A percentile compares a stretch with the other conserved stretches of the same genome.
Conservation (phyloP, 2,113 vertebrate genomes). For the Colossoma macropomum region DNA sequence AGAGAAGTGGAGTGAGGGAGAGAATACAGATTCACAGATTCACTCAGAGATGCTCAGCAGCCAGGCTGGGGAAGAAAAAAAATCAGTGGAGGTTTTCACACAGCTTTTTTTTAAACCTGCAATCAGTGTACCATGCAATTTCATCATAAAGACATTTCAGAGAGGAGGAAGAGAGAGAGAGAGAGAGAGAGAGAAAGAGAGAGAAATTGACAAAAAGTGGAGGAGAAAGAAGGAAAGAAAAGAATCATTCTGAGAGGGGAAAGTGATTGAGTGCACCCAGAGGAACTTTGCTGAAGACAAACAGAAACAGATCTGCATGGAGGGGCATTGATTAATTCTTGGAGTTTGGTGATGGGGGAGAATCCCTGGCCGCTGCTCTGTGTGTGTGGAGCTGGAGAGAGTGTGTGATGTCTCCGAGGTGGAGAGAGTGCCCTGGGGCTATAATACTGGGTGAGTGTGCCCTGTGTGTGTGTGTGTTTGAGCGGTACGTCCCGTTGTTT, state of each 20-base stretch:
- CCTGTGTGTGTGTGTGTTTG: constrained; percentile 52
- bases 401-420: constrained; percentile 42
- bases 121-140: constrained; percentile 13
- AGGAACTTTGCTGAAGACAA: constrained; percentile 61
- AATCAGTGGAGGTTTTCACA: constrained; percentile 20
- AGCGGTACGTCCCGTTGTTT: constrained; percentile 74
- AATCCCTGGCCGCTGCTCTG: constrained; percentile 45
- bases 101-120: constrained; percentile 8
- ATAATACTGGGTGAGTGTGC: constrained; percentile 56
- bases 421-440: constrained; percentile 45
- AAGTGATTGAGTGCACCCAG: constrained; percentile 43
- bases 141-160: constrained; percentile 20
- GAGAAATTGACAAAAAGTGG: neutral
- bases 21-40: constrained; percentile 59
- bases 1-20: constrained; percentile 52
- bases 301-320: constrained; percentile 57
- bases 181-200: constrained; percentile 12
- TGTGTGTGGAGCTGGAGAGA: constrained; percentile 54
- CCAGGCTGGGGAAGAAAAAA: neutral
- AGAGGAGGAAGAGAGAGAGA: neutral
- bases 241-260: constrained; percentile 17
- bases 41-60: constrained; percentile 37
- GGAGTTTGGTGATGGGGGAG: constrained; percentile 41
- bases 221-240: neutral
- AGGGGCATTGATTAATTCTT: constrained; percentile 58